Evolutionary conservation across 2,888 invertebrate species (phyloP).

Genomic region (Cancer borealis): DNA sequence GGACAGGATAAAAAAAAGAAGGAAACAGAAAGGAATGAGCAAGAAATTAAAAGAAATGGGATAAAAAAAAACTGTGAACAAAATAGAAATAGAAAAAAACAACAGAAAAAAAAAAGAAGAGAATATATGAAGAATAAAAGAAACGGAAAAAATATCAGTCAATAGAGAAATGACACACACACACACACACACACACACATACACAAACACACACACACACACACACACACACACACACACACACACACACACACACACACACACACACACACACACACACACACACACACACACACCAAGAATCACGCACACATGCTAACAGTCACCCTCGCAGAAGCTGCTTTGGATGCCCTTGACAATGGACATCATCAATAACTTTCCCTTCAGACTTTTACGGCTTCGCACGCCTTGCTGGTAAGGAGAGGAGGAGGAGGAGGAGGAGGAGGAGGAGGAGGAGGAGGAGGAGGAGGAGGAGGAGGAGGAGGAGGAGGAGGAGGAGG

Average conservation of each 20-base stretch:
- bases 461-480: not conserved
- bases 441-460: not conserved
- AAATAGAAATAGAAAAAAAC: not conserved
- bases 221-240: slow-evolving; percentile 31
- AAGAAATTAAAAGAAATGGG: not conserved
- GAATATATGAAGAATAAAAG: not conserved
- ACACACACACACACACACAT: not conserved
- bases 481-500: not conserved
- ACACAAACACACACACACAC: not conserved
- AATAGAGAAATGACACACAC: not conserved
- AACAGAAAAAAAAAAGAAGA: not conserved
- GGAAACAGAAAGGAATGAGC: not conserved
- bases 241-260: slow-evolving; percentile 27
- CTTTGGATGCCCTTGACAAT: slow-evolving; percentile 1
- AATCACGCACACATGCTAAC: not conserved
- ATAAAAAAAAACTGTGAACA: not conserved
- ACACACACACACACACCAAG: not conserved
- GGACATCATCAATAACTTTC: not conserved
- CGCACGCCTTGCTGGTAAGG: not conserved
- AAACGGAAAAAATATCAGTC: not conserved
- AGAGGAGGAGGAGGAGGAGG: slow-evolving; percentile 38
- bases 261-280: slow-evolving; percentile 31
- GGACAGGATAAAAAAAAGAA: not conserved
- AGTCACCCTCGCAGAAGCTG: not conserved
- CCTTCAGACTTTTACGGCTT: not conserved